Evolutionary conservation across 2,797 vertebrate genomes (phyloP).

Genomic region (Xenopus petersii): DNA sequence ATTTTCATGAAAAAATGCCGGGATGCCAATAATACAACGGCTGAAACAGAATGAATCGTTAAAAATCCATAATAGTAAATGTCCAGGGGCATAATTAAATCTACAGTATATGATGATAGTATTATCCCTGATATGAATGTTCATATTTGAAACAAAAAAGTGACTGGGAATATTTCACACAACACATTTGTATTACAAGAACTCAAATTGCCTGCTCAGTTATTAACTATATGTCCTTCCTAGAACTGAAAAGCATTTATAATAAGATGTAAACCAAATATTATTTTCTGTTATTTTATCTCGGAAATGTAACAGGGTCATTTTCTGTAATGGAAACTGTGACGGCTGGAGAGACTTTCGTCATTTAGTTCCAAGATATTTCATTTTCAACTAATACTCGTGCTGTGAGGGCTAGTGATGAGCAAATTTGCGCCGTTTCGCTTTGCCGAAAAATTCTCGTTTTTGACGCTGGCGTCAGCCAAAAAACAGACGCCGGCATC

Average conservation of each 20-base stretch:
- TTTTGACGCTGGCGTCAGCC: no score
- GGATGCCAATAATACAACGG: constrained; percentile 23
- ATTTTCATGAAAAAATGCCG: not conserved
- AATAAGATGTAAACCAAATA: not conserved
- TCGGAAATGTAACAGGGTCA: not conserved
- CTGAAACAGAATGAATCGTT: constrained; percentile 22
- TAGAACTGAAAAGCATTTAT: no score
- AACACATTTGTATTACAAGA: constrained; percentile 16
- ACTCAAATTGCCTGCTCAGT: constrained; percentile 8
- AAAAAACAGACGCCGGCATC: no score
- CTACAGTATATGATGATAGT: not conserved
- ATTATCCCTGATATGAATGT: constrained; percentile 23
- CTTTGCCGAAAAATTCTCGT: no score
- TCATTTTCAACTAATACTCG: no score
- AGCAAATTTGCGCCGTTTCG: no score
- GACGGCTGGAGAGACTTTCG: no score
- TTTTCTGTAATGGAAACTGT: not conserved
- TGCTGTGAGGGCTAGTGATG: no score
- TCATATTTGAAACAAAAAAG: constrained; percentile 8
- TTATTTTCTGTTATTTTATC: constrained; percentile 1
- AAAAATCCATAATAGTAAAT: constrained; percentile 24
- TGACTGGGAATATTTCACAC: not conserved
- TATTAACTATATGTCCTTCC: not conserved
- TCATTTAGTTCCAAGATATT: no score
- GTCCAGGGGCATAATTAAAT: constrained; percentile 19